Conservation (phyloP, 1,140 invertebrate species). For the Listronotus bonariensis region DNA sequence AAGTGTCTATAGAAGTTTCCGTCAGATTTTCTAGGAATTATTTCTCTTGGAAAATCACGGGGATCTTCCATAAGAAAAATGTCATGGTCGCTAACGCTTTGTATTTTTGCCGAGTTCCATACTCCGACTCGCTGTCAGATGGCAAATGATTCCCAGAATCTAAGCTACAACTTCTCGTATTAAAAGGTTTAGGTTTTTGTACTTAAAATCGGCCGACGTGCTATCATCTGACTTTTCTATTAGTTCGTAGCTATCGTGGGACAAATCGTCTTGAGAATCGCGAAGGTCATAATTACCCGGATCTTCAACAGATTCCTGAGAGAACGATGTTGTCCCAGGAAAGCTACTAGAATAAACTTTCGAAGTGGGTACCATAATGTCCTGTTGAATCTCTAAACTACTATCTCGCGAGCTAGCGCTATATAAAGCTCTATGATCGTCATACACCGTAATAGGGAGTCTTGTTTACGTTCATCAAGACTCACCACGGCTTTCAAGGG, state of each 20-base stretch:
- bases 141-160: constrained; percentile 72
- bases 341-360: constrained; percentile 84
- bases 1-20: constrained; percentile 70
- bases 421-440: constrained; percentile 67
- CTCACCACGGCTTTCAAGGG: constrained; percentile 41
- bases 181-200: constrained; percentile 44
- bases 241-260: constrained; percentile 86
- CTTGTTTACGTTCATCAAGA: constrained; percentile 61
- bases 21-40: constrained; percentile 68
- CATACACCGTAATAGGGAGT: constrained; percentile 79
- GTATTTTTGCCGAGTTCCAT: constrained; percentile 61
- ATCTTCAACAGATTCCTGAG: constrained; percentile 66
- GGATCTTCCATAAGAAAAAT: constrained; percentile 71
- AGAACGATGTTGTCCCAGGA: constrained; percentile 74
- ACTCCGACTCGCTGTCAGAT: constrained; percentile 65
- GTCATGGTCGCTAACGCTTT: constrained; percentile 67
- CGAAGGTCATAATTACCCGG: constrained; percentile 61
- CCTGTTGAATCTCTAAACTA: constrained; percentile 65
- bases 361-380: constrained; percentile 59
- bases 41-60: constrained; percentile 67
- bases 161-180: constrained; percentile 65
- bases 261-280: constrained; percentile 83
- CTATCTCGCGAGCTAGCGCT: constrained; percentile 62
- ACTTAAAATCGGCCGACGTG: constrained; percentile 48
- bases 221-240: constrained; percentile 73